Evolutionary conservation across 2,113 vertebrate genomes (phyloP).

Genomic region (Planiliza haematocheilus): DNA sequence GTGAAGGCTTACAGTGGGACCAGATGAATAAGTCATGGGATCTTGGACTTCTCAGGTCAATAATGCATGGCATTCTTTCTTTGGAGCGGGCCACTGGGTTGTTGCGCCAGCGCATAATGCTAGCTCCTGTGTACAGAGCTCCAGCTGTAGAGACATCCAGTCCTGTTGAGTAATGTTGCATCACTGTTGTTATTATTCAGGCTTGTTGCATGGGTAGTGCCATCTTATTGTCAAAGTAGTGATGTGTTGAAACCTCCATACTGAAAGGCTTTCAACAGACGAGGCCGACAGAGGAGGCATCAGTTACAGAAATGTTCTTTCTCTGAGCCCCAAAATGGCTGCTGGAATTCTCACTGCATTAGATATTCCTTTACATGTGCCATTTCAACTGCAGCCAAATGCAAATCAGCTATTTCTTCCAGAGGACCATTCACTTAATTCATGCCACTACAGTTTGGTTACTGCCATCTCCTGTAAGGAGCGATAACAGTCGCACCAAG

Average conservation of each 20-base stretch:
- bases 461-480: neutral
- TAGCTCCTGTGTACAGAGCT: constrained; percentile 14
- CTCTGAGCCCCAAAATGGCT: neutral
- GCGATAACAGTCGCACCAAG: neutral
- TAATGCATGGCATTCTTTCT: constrained; percentile 49
- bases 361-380: neutral
- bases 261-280: neutral
- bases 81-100: constrained; percentile 27
- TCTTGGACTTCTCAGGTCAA: constrained; percentile 51
- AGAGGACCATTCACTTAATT: neutral
- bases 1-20: constrained; percentile 15
- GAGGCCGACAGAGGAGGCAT: neutral
- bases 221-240: neutral
- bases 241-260: neutral
- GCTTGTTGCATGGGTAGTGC: neutral
- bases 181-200: constrained; percentile 33
- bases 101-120: constrained; percentile 24
- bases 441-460: neutral
- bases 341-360: neutral
- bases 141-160: constrained; percentile 23
- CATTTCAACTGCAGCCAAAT: constrained; percentile 1
- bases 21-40: constrained; percentile 54
- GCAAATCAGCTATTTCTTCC: neutral
- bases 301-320: neutral
- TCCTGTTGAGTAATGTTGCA: constrained; percentile 35